Base-by-base conservation (phyloP, 2,797 vertebrate species). In the Iguana delicatissima region DNA sequence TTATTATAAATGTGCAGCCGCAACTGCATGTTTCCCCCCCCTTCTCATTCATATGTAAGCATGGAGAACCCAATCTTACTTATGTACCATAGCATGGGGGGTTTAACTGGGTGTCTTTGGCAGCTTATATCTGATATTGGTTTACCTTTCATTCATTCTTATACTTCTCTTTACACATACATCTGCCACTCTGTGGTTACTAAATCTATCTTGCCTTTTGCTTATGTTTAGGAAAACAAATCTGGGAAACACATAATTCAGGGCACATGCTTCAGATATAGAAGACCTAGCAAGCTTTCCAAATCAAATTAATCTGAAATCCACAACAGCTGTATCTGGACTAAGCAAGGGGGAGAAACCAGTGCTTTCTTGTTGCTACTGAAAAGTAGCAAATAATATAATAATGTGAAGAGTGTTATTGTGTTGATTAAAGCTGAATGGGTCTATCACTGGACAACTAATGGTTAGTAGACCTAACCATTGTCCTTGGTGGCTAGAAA, bases 341-440 rank as follows among this genome's bases (percentile, higher is more conserved):
- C 50, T 55, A 80, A 55, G 29, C 50, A n/a, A 38, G n/a, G 42
- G 32, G 12, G 24, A 46, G 26, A 20, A 79, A 50, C 57, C 42
- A 87, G 42, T 87, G 29, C 24, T 64, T 87, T 87, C 55, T 59
- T 24, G 59, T 79, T 59, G 26, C 59, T 87, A 32, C 35, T 77
- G 73, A 86, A 77, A 52, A 59, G 72, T 55, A 85, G 32, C 50
- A 76, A 86, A 72, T 85, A 50, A 85, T 85, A 50, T 35, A 73
- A 64, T 62, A 38, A 26, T 22, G 26, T 79, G 35, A 79, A 79
- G 29, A 46, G 14, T 79, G 50, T 64, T 74, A 18, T 29, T 64
- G 57, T 62, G 8, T 87, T 80, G 85, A 87, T 80, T 80, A 87
- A 42, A 87, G 8, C 9, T 38, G 12, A 85, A 55, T 86, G 35